Evolutionary conservation across 2,888 invertebrate species (phyloP), one percentile per base, ranked within the genome.

Genomic region (Metacarcinus magister): DNA sequence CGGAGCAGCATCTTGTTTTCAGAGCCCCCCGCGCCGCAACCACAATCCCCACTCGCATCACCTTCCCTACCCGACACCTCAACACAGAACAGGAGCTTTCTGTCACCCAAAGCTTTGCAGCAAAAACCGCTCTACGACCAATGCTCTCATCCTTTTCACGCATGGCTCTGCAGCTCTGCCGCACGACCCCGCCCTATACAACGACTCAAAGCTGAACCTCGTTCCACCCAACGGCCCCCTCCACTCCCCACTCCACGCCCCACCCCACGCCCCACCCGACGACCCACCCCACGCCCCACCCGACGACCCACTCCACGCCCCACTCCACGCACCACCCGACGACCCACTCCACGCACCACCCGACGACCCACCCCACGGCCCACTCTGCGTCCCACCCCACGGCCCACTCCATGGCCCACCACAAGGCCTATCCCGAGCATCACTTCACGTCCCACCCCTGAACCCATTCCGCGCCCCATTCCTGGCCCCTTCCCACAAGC

Each of bases 121-220:
- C 32, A 82, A 44, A 46, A 92, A 54, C 32, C 95, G 16, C 39
- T 8, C 13, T 87, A 94, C 60, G 96, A 95, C 93, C 93, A 97
- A 97, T 96, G 96, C n/a, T 95, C 93, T 46, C 96, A 96, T 93
- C 94, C 96, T 48, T 95, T 96, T 54, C 96, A 96, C 89, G 54
- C 95, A 23, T 96, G 96, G 96, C 94, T 89, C 10, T 96, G 96
- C 82, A 39, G 93, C 32, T 39, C 75, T 44, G 43, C 94, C 32
- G 82, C 28, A 82, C 1, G 82, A 82, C 28, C 32, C 28, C 82
- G 82, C 32, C 28, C 82, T 32, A 67, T 3, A 8, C 67, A 67
- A 19, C 82, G 82, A 82, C 82, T 32, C 82, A 82, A 82, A 82
- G 28, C 82, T 32, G 82, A 82, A 2, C 75, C 28, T 10, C 82